phyloP scores from a whole-genome alignment of 2,888 invertebrate genomes.

The Troides oblongomaculatus region DNA sequence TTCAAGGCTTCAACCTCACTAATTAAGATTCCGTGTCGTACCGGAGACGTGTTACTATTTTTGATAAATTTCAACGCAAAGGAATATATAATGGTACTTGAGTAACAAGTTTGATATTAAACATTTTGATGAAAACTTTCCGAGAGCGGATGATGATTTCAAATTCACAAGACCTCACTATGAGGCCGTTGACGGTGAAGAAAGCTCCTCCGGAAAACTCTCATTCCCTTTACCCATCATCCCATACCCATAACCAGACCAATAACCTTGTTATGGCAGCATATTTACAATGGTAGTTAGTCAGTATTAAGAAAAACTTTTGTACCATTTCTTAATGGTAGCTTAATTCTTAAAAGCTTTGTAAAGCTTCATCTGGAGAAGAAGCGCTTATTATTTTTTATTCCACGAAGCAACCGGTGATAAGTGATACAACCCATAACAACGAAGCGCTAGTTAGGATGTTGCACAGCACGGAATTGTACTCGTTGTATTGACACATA shows the following conservation, averaged over 20 bases:
- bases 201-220: not conserved
- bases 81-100: not conserved
- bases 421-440: too few relatives aligned
- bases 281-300: too few relatives aligned
- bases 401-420: too few relatives aligned
- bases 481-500: too few relatives aligned
- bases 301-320: too few relatives aligned
- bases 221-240: not conserved
- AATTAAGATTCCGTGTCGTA: slow-evolving; percentile 23
- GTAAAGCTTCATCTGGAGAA: too few relatives aligned
- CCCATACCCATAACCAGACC: not conserved
- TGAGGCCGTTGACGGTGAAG: not conserved
- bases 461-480: too few relatives aligned
- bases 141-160: not conserved
- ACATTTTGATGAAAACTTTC: not conserved
- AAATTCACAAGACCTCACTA: not conserved
- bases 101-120: not conserved
- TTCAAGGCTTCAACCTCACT: slow-evolving; percentile 4
- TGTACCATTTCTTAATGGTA: too few relatives aligned
- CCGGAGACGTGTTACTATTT: slow-evolving; percentile 10
- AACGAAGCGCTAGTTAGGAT: too few relatives aligned
- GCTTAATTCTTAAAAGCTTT: too few relatives aligned
- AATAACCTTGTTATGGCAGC: too few relatives aligned
- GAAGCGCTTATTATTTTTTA: too few relatives aligned
- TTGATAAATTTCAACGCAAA: not conserved